A percentile compares a stretch with the other conserved stretches of the same genome.
These are phyloP conservation scores for Ptyas mucosa DNA, from an alignment of 2,113 vertebrate species.

Conservation along the genomic window DNA sequence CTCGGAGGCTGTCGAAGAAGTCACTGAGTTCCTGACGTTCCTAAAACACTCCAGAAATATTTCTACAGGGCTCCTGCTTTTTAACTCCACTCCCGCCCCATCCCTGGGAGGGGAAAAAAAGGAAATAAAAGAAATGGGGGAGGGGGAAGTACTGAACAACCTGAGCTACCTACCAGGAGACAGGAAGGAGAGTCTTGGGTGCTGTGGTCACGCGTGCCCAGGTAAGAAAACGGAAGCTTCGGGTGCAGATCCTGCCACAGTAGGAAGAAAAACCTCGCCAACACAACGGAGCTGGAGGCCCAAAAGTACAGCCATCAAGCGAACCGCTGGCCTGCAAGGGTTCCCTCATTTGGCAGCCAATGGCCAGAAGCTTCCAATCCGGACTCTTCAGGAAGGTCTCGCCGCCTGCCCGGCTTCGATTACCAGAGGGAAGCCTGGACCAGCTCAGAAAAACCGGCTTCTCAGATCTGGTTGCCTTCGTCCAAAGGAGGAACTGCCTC, in stretches of 20 bases:
- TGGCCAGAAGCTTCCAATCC: neutral
- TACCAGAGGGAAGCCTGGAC: neutral
- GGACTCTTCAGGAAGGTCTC: neutral
- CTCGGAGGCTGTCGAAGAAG: neutral
- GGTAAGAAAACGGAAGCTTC: neutral
- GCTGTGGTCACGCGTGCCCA: neutral
- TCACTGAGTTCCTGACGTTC: neutral
- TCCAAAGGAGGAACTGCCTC: neutral
- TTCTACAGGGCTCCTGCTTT: neutral
- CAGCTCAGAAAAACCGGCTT: neutral
- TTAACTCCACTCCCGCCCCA: neutral
- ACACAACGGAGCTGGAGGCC: neutral
- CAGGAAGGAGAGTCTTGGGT: neutral
- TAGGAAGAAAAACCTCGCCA: neutral
- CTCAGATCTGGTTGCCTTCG: no score
- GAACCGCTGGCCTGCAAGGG: neutral
- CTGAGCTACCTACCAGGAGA: neutral
- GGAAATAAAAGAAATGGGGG: neutral
- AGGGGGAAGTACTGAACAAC: neutral
- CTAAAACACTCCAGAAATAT: slow-evolving; percentile 8
- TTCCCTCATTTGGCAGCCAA: neutral
- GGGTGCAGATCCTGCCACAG: neutral
- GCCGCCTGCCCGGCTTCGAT: neutral
- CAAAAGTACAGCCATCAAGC: neutral
- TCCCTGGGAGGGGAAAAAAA: neutral